A percentile compares a stretch with the other conserved stretches of the same genome.
phyloP scores from a whole-genome alignment of 23 tunicate genomes.

The Clavelina lepadiformis region DNA sequence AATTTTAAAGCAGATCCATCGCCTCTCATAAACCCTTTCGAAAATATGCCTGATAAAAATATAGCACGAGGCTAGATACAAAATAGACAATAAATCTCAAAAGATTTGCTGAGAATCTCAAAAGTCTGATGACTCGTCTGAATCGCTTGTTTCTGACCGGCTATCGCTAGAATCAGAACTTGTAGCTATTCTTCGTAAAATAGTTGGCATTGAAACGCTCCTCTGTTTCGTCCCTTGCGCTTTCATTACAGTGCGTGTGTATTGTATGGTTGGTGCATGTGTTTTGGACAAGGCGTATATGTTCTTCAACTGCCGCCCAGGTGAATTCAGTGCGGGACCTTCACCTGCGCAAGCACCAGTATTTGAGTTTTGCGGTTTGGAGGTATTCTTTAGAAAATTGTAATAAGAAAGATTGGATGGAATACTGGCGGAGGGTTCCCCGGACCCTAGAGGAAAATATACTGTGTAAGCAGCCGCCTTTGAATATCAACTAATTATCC shows the following conservation, averaged over 20 bases:
- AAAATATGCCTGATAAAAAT: too few relatives aligned
- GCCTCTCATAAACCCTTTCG: too few relatives aligned
- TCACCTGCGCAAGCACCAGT: not conserved
- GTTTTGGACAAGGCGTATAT: not conserved
- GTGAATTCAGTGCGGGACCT: not conserved
- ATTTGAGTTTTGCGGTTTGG: not conserved
- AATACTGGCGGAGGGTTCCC: constrained; percentile 14
- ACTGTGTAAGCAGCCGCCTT: too few relatives aligned
- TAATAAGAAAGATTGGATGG: constrained; percentile 34
- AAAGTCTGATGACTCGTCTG: constrained; percentile 8
- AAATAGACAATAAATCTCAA: too few relatives aligned
- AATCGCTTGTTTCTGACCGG: constrained; percentile 1
- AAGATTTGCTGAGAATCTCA: too few relatives aligned
- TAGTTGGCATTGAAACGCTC: constrained; percentile 4
- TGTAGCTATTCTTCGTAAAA: not conserved
- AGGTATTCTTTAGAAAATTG: constrained; percentile 20
- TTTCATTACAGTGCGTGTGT: constrained; percentile 21
- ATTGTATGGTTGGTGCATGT: constrained; percentile 26
- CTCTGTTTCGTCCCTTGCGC: not conserved
- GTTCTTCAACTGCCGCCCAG: not conserved
- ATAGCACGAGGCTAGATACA: too few relatives aligned
- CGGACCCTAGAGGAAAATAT: too few relatives aligned
- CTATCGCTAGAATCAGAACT: constrained; percentile 7
- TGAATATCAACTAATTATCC: too few relatives aligned
- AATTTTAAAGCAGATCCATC: not conserved